Evolutionary conservation across 2,888 invertebrate genomes (phyloP).

Genomic region (Melipona bicolor): DNA sequence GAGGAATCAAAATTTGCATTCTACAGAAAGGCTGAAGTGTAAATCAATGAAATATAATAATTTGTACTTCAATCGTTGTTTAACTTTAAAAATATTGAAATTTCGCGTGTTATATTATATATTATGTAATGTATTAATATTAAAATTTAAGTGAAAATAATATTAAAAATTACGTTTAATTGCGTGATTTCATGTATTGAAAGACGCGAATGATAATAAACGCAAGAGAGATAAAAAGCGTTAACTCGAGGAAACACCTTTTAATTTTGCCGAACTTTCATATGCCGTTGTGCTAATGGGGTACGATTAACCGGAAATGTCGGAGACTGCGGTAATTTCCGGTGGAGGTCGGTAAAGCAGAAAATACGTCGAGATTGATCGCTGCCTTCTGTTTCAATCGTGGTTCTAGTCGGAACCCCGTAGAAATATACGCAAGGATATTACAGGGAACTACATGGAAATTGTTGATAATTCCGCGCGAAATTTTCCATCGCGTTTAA

Average conservation of each 20-base stretch:
- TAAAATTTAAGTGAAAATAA: no score
- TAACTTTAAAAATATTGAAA: neutral
- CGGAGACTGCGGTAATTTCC: slow-evolving; percentile 65
- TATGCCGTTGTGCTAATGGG: slow-evolving; percentile 61
- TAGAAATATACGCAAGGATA: slow-evolving; percentile 55
- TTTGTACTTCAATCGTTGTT: neutral
- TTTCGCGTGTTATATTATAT: no score
- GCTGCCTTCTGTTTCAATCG: slow-evolving; percentile 46
- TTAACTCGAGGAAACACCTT: slow-evolving; percentile 57
- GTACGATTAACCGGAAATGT: slow-evolving; percentile 71
- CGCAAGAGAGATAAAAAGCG: slow-evolving; percentile 7
- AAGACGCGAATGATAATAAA: neutral
- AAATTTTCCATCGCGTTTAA: neutral
- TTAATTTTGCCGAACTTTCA: slow-evolving; percentile 62
- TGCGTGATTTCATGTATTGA: neutral
- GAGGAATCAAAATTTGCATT: neutral
- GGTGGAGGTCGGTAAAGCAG: slow-evolving; percentile 72
- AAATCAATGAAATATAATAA: neutral
- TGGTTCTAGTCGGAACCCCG: slow-evolving; percentile 52
- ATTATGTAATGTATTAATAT: no score
- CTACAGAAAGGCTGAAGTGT: neutral
- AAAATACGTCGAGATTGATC: slow-evolving; percentile 53
- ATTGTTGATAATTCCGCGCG: slow-evolving; percentile 36
- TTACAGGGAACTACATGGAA: slow-evolving; percentile 66
- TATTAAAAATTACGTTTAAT: neutral